Base-by-base conservation (phyloP, 2,888 invertebrate species). In the Perithous albicinctus region DNA sequence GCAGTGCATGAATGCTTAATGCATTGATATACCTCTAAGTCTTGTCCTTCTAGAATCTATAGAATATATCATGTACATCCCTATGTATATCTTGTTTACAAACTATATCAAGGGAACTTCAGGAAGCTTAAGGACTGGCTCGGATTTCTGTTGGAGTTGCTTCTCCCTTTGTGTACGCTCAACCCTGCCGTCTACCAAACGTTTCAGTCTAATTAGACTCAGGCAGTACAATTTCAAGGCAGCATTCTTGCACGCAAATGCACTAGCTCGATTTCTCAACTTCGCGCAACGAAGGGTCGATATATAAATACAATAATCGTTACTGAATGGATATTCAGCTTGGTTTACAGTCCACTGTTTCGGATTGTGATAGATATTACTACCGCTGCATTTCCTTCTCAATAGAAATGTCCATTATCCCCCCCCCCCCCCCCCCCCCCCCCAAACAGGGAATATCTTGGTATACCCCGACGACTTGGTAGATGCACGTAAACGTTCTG, bases 31-130 rank as follows among this genome's bases (percentile, higher is more conserved):
- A 64, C 20, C 10, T 15, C 43, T 26, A 54, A 15, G 29, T 56
- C 8, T 38, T 20, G 35, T 43, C 38, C 51, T 61, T 20, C 23
- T 12, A n/a, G 32, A 35, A 61, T 69, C 46, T n/a, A 46, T 32
- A 26, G 59, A 18, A 32, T 35, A 29, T n/a, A 18, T 41, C 4
- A 32, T 23, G n/a, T n/a, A n/a, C 7, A 70, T 48, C 32, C 18
- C 6, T 12, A 12, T n/a, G 32, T 48, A 20, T 59, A n/a, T 18
- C 51, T 32, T 38, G 59, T 64, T 74, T 32, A 18, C 46, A 26
- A 67, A 76, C 75, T 59, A 35, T 59, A 15, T 66, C 66, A 67
- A 76, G 59, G 67, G 66, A 67, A 26, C 43, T 15, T 6, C 23
- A 23, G 2, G 56, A 48, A 35, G 46, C 48, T 23, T 51, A 38